These are phyloP conservation scores for Tragulus kanchil DNA, from an alignment of 2,113 vertebrate genomes.

Conservation along the genomic window DNA sequence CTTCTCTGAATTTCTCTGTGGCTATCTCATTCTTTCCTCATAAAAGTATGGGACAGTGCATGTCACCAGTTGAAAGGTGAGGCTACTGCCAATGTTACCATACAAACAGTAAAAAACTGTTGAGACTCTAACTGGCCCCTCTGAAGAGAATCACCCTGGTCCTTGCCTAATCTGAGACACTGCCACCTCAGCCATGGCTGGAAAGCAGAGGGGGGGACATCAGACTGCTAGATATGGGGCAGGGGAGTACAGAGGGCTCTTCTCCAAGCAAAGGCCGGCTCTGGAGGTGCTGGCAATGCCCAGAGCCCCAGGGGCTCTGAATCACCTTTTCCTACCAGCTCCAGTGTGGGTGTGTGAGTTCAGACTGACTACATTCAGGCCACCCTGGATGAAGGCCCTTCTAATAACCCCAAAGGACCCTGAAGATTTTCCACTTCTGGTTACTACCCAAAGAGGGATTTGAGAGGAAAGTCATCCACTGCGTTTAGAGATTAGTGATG, in stretches of 20 bases:
- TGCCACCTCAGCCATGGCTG: not conserved
- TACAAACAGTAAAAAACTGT: not conserved
- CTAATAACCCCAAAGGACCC: slow-evolving; percentile 36
- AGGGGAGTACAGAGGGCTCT: not conserved
- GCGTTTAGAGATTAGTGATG: slow-evolving; percentile 39
- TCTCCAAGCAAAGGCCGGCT: not conserved
- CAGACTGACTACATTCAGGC: slow-evolving; percentile 14
- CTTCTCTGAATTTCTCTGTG: slow-evolving; percentile 10
- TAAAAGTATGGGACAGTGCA: not conserved
- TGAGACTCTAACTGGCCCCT: not conserved
- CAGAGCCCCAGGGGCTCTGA: not conserved
- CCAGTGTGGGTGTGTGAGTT: not conserved
- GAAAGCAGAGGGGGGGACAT: no score
- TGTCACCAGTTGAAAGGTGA: not conserved
- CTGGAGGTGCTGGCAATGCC: not conserved
- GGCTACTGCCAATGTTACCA: not conserved
- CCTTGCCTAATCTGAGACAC: not conserved
- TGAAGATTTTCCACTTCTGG: slow-evolving; percentile 59
- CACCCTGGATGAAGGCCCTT: slow-evolving; percentile 43
- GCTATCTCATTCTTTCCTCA: slow-evolving; percentile 26
- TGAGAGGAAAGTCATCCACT: not conserved
- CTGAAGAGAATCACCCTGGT: not conserved
- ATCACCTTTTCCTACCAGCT: slow-evolving; percentile 3
- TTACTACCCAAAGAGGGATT: slow-evolving; percentile 57
- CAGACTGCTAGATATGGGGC: not conserved